phyloP scores from a whole-genome alignment of 1,140 invertebrate genomes.

The Chelonus insularis region DNA sequence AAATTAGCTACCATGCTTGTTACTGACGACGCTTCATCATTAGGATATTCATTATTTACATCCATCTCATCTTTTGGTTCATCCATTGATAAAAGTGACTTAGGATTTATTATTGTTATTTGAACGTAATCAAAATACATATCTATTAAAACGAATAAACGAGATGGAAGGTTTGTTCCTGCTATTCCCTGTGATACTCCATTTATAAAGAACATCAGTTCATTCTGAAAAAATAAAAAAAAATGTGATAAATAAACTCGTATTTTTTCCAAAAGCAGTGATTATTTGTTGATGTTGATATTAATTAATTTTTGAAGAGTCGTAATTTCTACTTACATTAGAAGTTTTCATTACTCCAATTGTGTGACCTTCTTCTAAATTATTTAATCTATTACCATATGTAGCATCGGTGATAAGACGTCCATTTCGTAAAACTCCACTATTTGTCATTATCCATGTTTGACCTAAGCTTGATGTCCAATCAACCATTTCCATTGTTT shows the following conservation, averaged over 20 bases:
- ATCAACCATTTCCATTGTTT: constrained; percentile 77
- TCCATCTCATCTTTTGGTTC: constrained; percentile 46
- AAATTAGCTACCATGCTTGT: constrained; percentile 55
- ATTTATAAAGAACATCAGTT: constrained; percentile 88
- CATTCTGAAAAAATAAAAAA: constrained; percentile 63
- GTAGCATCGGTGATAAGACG: constrained; percentile 71
- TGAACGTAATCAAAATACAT: constrained; percentile 93
- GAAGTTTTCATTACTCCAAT: constrained; percentile 82
- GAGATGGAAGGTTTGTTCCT: constrained; percentile 72
- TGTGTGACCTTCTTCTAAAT: constrained; percentile 81
- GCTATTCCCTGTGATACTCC: constrained; percentile 86
- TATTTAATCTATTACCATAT: constrained; percentile 84
- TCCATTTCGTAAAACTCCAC: constrained; percentile 82
- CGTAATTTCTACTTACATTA: constrained; percentile 60
- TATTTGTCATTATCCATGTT: constrained; percentile 89
- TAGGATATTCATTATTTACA: constrained; percentile 52
- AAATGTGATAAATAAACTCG: constrained; percentile 3
- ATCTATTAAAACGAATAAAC: constrained; percentile 85
- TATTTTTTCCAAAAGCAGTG: no score
- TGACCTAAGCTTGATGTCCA: constrained; percentile 82
- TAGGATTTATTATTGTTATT: constrained; percentile 68
- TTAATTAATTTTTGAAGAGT: no score
- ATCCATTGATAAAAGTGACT: constrained; percentile 23
- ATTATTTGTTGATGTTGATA: no score
- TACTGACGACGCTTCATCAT: constrained; percentile 48